Conservation (phyloP, 2,888 invertebrate species). For the Panopea generosa region DNA sequence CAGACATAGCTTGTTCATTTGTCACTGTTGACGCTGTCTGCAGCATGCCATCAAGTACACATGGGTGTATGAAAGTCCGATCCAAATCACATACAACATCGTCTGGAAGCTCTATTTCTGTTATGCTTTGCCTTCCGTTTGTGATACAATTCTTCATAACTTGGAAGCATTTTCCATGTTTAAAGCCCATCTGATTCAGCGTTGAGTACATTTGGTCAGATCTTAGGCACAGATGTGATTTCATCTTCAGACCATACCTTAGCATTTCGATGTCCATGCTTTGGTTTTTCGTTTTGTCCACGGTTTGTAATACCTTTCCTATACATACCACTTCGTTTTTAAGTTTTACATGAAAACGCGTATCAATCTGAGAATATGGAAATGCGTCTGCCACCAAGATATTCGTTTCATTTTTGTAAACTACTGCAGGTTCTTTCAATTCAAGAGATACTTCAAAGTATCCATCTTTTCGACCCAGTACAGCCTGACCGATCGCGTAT, state of each 20-base stretch:
- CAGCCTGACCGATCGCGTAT: slow-evolving; percentile 52
- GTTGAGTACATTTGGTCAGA: slow-evolving; percentile 5
- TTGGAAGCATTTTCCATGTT: slow-evolving; percentile 6
- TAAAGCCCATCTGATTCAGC: slow-evolving; percentile 11
- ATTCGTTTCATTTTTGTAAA: background rate
- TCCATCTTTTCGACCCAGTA: background rate
- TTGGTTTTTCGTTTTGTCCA: background rate
- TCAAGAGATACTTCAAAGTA: slow-evolving; percentile 11
- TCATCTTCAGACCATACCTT: no score
- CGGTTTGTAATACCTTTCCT: background rate
- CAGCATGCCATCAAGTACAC: slow-evolving; percentile 18
- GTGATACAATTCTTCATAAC: background rate
- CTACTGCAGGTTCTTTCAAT: background rate
- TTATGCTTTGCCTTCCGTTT: background rate
- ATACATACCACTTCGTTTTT: background rate
- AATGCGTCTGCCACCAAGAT: background rate
- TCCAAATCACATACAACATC: background rate
- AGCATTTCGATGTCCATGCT: background rate
- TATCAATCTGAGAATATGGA: background rate
- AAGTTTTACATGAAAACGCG: background rate
- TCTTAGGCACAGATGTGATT: background rate
- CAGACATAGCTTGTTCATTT: background rate
- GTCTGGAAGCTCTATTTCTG: slow-evolving; percentile 1
- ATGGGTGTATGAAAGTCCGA: slow-evolving; percentile 19
- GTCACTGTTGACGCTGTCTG: slow-evolving; percentile 9